A percentile compares a stretch with the other conserved stretches of the same genome.
phyloP scores from a whole-genome alignment of 2,888 invertebrate species.

The Germaria angustata region DNA sequence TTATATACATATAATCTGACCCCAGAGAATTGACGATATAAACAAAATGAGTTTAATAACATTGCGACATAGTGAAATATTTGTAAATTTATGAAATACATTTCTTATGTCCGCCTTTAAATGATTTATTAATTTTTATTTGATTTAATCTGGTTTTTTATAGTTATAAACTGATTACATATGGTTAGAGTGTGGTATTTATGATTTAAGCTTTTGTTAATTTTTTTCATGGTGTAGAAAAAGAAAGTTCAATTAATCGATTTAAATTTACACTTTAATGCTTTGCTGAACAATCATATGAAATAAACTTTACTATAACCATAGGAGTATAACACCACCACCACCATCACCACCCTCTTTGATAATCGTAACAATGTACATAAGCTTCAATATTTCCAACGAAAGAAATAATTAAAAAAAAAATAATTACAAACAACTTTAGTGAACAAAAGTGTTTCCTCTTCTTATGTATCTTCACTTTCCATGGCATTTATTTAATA shows the following conservation, averaged over 20 bases:
- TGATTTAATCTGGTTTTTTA: not conserved
- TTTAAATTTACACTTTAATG: conserved; percentile 70
- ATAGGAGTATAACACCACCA: conserved; percentile 2
- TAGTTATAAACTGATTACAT: not conserved
- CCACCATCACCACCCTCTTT: conserved; percentile 26
- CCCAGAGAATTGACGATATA: too few species aligned
- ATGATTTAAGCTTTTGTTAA: not conserved
- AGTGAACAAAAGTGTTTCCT: conserved; percentile 32
- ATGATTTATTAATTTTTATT: too few species aligned
- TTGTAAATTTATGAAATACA: too few species aligned
- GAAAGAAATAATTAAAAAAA: not conserved
- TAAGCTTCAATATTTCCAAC: not conserved
- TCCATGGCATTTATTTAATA: not conserved
- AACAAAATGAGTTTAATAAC: too few species aligned
- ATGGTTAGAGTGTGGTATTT: conserved; percentile 17
- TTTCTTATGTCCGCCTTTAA: too few species aligned
- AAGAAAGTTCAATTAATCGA: conserved; percentile 70
- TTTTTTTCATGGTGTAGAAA: conserved; percentile 49
- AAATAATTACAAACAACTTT: not conserved
- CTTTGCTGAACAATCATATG: conserved; percentile 62
- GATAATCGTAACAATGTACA: not conserved
- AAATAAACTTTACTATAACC: not conserved
- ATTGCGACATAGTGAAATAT: too few species aligned
- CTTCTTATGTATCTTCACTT: conserved; percentile 17
- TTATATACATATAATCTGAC: too few species aligned